phyloP scores from a whole-genome alignment of 2,888 invertebrate species.

The Nycteola revayana region DNA sequence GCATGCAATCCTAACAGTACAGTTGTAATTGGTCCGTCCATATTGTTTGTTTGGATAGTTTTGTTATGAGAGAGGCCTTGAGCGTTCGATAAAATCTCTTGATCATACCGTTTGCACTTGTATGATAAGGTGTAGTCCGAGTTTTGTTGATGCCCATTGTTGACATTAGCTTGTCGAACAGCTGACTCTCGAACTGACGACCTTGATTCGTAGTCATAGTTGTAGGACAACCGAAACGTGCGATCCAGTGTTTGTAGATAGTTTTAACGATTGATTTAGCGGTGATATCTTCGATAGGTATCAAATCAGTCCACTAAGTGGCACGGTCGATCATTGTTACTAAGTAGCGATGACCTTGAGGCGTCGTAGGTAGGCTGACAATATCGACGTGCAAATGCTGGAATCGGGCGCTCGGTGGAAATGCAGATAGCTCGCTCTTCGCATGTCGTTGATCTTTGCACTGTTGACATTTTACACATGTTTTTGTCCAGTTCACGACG shows the following conservation, averaged over 20 bases:
- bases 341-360: not conserved
- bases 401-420: not conserved
- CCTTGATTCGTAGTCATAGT: not conserved
- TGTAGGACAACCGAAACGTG: not conserved
- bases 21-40: no score
- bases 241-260: not conserved
- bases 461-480: no score
- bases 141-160: not conserved
- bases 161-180: not conserved
- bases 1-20: no score
- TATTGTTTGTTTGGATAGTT: not conserved
- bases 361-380: not conserved
- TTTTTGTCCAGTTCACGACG: no score
- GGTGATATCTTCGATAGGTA: not conserved
- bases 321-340: not conserved
- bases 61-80: constrained; percentile 33
- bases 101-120: no score
- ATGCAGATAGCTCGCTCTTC: not conserved
- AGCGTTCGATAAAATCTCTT: no score
- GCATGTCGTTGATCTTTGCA: not conserved
- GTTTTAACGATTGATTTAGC: not conserved
- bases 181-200: not conserved
- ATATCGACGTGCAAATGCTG: not conserved
- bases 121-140: no score
- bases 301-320: not conserved